These are phyloP conservation scores for Macrotrachela quadricornifera DNA, from an alignment of 1,140 invertebrate genomes.

Conservation along the genomic window DNA sequence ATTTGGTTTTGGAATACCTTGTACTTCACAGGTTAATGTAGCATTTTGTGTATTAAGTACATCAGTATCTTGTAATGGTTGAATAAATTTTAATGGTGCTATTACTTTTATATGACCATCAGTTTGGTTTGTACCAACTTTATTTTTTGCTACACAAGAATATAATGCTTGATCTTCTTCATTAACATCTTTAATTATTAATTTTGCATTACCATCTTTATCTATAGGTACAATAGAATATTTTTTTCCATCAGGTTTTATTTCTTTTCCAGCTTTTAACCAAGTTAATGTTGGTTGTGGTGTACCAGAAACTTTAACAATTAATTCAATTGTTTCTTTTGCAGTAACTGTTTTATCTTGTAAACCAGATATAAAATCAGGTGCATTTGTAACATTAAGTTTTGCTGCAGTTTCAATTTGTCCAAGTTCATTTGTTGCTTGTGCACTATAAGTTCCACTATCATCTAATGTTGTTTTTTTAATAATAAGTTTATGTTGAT, in stretches of 20 bases:
- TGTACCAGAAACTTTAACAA: slow-evolving; percentile 17
- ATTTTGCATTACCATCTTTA: slow-evolving; percentile 7
- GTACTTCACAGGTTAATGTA: slow-evolving; percentile 21
- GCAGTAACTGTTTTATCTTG: background rate
- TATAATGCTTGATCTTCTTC: slow-evolving; percentile 51
- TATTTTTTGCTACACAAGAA: slow-evolving; percentile 25
- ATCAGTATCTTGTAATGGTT: background rate
- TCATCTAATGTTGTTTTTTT: slow-evolving; percentile 42
- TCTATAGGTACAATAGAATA: background rate
- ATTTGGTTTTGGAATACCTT: slow-evolving; percentile 77
- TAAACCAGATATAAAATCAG: no score
- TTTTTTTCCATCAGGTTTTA: slow-evolving; percentile 7
- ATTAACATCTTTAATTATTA: slow-evolving; percentile 61
- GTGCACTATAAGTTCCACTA: slow-evolving; percentile 54
- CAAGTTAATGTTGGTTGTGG: slow-evolving; percentile 28
- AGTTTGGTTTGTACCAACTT: slow-evolving; percentile 30
- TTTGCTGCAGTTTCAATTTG: slow-evolving; percentile 47
- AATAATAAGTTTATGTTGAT: slow-evolving; percentile 1
- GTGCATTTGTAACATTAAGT: slow-evolving; percentile 37
- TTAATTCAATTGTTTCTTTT: slow-evolving; percentile 4
- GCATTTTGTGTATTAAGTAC: no score
- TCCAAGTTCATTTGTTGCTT: slow-evolving; percentile 54
- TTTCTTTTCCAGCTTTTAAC: slow-evolving; percentile 15
- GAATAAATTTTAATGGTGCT: background rate
- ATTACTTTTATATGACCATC: slow-evolving; percentile 21